Evolutionary conservation across 92 coral and sea anemone genomes (phyloP).

Genomic region (Anthopleura xanthogrammica): DNA sequence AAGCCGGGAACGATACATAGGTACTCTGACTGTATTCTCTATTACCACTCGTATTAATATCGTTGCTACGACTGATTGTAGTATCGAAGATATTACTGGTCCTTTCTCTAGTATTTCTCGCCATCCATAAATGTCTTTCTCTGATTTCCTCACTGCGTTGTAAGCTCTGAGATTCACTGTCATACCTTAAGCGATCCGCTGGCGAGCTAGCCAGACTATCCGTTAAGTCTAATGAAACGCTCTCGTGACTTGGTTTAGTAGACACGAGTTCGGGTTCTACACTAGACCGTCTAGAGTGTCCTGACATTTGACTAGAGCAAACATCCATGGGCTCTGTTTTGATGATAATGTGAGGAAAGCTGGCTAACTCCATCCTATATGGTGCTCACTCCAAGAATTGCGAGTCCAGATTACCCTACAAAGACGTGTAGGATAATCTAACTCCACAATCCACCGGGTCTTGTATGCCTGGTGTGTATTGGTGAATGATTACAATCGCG

Average conservation of each 20-base stretch:
- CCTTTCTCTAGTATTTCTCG: not conserved
- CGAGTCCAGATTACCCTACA: not conserved
- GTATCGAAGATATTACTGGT: not conserved
- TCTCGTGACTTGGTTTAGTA: conserved; percentile 12
- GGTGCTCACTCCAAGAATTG: conserved; percentile 14
- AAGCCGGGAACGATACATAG: conserved; percentile 95
- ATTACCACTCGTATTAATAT: conserved; percentile 6
- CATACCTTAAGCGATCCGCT: not conserved
- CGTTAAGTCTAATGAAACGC: conserved; percentile 11
- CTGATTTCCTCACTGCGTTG: conserved; percentile 19
- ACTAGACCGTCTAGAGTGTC: not conserved
- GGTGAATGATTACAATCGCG: conserved; percentile 27
- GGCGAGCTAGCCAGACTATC: not conserved
- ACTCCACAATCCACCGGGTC: conserved; percentile 5
- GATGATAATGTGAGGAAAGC: conserved; percentile 39
- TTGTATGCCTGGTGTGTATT: conserved; percentile 9
- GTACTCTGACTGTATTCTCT: conserved; percentile 44
- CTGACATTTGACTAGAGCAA: not conserved
- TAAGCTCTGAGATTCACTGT: not conserved
- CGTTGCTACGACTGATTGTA: not conserved
- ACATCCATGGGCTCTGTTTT: conserved; percentile 53
- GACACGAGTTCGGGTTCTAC: not conserved
- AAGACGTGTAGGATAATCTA: not conserved
- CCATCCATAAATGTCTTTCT: conserved; percentile 1
- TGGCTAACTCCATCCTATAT: conserved; percentile 23